Evolutionary conservation across 2,113 vertebrate species (phyloP).

Genomic region (Scytalopus superciliaris): DNA sequence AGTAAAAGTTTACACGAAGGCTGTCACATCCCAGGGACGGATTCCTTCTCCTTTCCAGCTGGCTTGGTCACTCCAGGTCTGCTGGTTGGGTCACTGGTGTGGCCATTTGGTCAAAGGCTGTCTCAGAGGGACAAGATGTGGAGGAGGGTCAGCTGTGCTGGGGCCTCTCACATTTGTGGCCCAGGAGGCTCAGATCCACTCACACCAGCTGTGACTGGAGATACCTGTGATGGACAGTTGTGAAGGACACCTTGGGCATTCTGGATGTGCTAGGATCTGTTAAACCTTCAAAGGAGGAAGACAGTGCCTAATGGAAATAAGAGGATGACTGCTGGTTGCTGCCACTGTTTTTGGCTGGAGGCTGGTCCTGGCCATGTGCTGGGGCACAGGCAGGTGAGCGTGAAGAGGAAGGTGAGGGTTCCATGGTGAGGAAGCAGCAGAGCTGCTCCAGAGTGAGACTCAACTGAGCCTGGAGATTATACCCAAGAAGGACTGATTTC

Average conservation of each 20-base stretch:
- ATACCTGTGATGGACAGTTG: too few relatives aligned
- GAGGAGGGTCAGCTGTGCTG: too few relatives aligned
- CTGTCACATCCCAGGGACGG: too few relatives aligned
- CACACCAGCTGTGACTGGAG: too few relatives aligned
- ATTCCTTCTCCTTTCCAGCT: too few relatives aligned
- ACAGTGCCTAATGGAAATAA: background rate
- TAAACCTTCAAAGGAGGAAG: background rate
- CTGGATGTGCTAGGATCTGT: background rate
- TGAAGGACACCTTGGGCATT: background rate
- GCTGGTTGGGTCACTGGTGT: too few relatives aligned
- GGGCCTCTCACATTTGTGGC: too few relatives aligned
- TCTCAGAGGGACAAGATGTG: too few relatives aligned
- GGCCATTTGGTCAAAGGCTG: too few relatives aligned
- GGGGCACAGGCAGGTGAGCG: background rate
- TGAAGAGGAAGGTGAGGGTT: background rate
- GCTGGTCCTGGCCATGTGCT: background rate
- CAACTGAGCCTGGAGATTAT: background rate
- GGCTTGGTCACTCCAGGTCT: too few relatives aligned
- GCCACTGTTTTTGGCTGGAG: background rate
- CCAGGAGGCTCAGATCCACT: too few relatives aligned
- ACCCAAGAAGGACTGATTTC: background rate
- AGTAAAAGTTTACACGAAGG: too few relatives aligned
- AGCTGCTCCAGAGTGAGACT: background rate
- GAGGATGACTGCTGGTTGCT: background rate
- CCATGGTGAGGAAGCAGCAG: accelerated